Evolutionary conservation across 2,797 vertebrate genomes (phyloP).

Genomic region (Lemur catta): DNA sequence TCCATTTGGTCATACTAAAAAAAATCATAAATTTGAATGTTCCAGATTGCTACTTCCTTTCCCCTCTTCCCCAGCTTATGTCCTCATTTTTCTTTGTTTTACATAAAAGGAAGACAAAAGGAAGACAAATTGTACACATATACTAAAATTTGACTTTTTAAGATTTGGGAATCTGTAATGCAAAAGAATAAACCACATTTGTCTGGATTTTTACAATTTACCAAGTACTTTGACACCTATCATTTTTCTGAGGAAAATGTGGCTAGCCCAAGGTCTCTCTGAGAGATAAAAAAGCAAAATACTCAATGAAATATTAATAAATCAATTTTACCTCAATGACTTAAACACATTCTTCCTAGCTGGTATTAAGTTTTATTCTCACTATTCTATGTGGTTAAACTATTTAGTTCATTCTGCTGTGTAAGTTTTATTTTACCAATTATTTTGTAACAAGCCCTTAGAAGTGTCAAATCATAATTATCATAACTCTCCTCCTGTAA

Average conservation of each 20-base stretch:
- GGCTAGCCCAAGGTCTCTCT: background rate
- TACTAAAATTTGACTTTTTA: background rate
- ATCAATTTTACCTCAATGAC: background rate
- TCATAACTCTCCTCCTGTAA: background rate
- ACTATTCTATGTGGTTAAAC: background rate
- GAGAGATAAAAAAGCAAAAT: background rate
- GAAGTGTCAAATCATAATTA: background rate
- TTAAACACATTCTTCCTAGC: background rate
- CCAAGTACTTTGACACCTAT: background rate
- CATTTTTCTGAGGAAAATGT: background rate
- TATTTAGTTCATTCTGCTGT: background rate
- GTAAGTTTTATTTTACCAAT: background rate
- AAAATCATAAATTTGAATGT: background rate
- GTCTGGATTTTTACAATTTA: background rate
- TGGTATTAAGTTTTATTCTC: background rate
- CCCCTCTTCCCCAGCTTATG: background rate
- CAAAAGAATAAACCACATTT: background rate
- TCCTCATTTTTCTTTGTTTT: background rate
- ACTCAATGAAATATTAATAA: background rate
- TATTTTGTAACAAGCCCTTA: background rate
- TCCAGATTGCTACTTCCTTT: background rate
- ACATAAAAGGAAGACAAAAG: background rate
- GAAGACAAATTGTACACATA: background rate
- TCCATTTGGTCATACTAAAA: background rate
- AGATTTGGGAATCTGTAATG: background rate